Percentiles rank a stretch among this genome's conserved stretches.
phyloP scores from a whole-genome alignment of 2,113 vertebrate genomes.

The Perca flavescens region DNA sequence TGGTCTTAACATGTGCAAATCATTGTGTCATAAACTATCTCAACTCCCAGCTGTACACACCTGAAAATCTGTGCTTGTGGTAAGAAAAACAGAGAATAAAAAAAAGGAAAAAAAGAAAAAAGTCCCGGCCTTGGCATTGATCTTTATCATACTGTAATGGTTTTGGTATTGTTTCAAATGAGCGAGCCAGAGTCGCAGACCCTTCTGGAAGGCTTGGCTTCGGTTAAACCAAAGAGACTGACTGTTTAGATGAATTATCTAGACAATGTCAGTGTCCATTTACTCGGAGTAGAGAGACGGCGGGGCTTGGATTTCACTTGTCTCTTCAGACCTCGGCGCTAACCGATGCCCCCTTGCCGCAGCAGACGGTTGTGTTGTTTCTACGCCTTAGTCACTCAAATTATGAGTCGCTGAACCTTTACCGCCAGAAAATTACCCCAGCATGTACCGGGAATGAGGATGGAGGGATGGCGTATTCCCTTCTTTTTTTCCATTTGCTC shows the following conservation, averaged over 20 bases:
- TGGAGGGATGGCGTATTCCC: slow-evolving; percentile 68
- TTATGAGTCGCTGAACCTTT: slow-evolving; percentile 86
- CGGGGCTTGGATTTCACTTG: slow-evolving; percentile 80
- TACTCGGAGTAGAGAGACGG: slow-evolving; percentile 74
- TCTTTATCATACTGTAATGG: slow-evolving; percentile 77
- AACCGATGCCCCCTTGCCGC: slow-evolving; percentile 76
- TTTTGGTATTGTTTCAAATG: slow-evolving; percentile 73
- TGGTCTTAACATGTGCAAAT: slow-evolving; percentile 73
- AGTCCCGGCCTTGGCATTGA: slow-evolving; percentile 48
- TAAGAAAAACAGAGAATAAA: slow-evolving; percentile 46
- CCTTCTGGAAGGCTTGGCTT: slow-evolving; percentile 67
- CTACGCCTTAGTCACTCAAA: slow-evolving; percentile 85
- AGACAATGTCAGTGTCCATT: slow-evolving; percentile 85
- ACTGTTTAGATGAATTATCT: slow-evolving; percentile 85
- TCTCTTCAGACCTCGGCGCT: slow-evolving; percentile 79
- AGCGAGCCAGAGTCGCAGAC: slow-evolving; percentile 57
- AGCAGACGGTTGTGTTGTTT: slow-evolving; percentile 79
- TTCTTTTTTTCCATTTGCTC: slow-evolving; percentile 73
- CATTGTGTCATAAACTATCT: slow-evolving; percentile 66
- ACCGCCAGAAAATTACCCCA: slow-evolving; percentile 85
- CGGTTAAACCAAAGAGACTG: slow-evolving; percentile 80
- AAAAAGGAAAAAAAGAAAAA: neutral
- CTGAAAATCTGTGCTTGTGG: slow-evolving; percentile 55
- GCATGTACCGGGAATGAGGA: slow-evolving; percentile 73
- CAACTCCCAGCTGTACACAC: slow-evolving; percentile 54